phyloP scores from a whole-genome alignment of 2,888 invertebrate genomes.

The Toxonevra muliebris region DNA sequence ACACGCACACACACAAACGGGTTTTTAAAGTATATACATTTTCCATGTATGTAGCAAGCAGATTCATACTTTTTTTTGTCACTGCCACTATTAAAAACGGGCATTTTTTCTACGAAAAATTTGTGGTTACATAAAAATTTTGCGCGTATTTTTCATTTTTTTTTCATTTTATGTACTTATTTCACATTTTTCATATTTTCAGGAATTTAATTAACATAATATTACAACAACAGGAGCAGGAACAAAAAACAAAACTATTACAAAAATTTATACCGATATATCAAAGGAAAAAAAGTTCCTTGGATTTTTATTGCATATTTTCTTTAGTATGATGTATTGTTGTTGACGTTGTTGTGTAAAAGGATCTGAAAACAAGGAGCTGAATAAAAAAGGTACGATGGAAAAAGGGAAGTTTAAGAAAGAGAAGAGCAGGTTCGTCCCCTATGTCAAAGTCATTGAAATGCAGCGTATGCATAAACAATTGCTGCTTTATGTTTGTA shows the following conservation, averaged over 20 bases:
- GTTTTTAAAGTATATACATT: too few relatives aligned
- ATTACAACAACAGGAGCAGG: conserved; percentile 25
- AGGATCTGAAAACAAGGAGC: too few relatives aligned
- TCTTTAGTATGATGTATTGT: conserved; percentile 7
- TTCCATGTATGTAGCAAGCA: conserved; percentile 25
- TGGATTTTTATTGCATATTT: conserved; percentile 17
- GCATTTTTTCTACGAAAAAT: too few relatives aligned
- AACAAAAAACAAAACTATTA: conserved; percentile 6
- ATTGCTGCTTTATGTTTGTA: conserved; percentile 35
- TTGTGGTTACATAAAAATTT: too few relatives aligned
- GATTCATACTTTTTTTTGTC: conserved; percentile 18
- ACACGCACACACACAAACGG: not conserved
- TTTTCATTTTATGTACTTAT: conserved; percentile 19
- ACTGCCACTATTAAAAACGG: too few relatives aligned
- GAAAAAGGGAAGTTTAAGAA: too few relatives aligned
- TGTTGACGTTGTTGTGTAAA: not conserved
- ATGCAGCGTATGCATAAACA: conserved; percentile 53
- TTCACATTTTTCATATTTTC: conserved; percentile 37
- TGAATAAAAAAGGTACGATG: too few relatives aligned
- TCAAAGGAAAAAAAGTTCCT: not conserved
- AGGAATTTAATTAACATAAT: conserved; percentile 30
- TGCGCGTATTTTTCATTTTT: conserved; percentile 5
- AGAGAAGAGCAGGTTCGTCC: not conserved
- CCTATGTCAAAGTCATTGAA: conserved; percentile 51
- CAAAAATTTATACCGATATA: not conserved